phyloP scores from a whole-genome alignment of 2,888 invertebrate genomes.

The Heteropelma amictum region DNA sequence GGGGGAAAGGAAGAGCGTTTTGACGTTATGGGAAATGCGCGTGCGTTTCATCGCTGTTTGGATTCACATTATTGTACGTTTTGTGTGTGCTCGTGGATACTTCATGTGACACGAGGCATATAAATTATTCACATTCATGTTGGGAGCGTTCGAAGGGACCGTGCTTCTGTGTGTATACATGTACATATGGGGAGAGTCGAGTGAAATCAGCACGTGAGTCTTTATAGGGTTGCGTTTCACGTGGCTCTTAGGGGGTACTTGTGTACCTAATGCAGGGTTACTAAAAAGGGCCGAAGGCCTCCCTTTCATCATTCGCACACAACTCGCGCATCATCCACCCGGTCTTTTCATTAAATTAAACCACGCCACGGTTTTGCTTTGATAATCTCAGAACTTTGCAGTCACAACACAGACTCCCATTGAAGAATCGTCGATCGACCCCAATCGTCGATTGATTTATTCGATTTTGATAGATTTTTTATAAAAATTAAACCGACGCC shows the following conservation, averaged over 20 bases:
- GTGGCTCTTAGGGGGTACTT: not conserved
- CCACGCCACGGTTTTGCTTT: slow-evolving; percentile 13
- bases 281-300: slow-evolving; percentile 18
- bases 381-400: not conserved
- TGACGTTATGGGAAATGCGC: slow-evolving; percentile 25
- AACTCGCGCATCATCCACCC: not conserved
- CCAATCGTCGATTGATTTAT: no score
- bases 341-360: slow-evolving; percentile 29
- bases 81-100: not conserved
- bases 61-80: slow-evolving; percentile 11
- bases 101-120: slow-evolving; percentile 20
- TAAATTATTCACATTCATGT: slow-evolving; percentile 43
- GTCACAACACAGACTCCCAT: no score
- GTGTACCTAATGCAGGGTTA: slow-evolving; percentile 22
- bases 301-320: slow-evolving; percentile 47
- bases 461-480: no score
- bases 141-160: slow-evolving; percentile 21
- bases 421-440: no score
- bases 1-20: not conserved
- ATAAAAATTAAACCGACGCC: no score
- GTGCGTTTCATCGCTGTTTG: slow-evolving; percentile 28
- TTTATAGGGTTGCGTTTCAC: slow-evolving; percentile 9
- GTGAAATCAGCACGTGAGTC: slow-evolving; percentile 1
- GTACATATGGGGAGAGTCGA: not conserved
- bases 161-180: no score